Evolutionary conservation across 2,113 vertebrate genomes (phyloP).

Genomic region (Spea bombifrons): DNA sequence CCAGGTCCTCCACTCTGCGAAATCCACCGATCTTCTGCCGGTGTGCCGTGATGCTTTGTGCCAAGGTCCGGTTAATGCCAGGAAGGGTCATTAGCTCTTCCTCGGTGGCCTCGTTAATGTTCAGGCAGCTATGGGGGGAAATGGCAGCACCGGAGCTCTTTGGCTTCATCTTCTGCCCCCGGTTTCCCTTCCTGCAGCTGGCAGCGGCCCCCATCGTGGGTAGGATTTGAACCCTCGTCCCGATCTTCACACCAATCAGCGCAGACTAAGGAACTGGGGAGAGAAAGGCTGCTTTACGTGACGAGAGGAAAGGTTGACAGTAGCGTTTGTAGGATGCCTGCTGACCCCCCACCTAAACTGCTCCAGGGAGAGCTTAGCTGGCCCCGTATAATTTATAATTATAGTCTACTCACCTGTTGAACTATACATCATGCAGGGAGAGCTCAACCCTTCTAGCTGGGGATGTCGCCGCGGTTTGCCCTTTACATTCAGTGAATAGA

Average conservation of each 20-base stretch:
- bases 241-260: no score
- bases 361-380: no score
- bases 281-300: neutral
- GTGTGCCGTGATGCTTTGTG: constrained; percentile 43
- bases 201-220: constrained; percentile 19
- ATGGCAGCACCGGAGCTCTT: neutral
- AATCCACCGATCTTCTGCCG: constrained; percentile 43
- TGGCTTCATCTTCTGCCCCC: neutral
- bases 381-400: no score
- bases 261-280: neutral
- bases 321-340: no score
- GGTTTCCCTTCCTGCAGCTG: constrained; percentile 20
- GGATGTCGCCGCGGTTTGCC: no score
- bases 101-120: constrained; percentile 49
- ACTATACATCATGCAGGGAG: no score
- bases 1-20: constrained; percentile 49
- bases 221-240: neutral
- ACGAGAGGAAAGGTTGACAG: no score
- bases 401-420: no score
- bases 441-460: no score
- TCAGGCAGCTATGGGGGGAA: constrained; percentile 5
- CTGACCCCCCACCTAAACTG: no score
- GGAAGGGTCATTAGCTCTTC: constrained; percentile 51
- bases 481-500: neutral
- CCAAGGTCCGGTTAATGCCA: constrained; percentile 38